phyloP scores from a whole-genome alignment of 2,888 invertebrate species.

The Meiosimyza platycephala region DNA sequence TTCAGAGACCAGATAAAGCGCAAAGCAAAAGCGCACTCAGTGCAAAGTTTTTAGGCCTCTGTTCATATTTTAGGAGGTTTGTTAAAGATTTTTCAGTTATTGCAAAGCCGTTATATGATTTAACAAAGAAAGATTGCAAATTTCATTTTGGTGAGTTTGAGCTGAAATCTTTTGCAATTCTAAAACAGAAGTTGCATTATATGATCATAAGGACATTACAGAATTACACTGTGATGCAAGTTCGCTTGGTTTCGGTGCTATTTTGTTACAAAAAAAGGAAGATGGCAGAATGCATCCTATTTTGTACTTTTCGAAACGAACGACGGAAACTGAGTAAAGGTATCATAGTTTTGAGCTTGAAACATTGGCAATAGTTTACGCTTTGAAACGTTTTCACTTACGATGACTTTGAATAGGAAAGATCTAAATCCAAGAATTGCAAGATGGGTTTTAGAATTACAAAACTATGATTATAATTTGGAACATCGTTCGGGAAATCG shows the following conservation, averaged over 20 bases:
- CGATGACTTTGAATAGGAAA: slow-evolving; percentile 22
- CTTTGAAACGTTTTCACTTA: slow-evolving; percentile 17
- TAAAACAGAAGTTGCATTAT: slow-evolving; percentile 36
- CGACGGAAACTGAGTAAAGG: slow-evolving; percentile 19
- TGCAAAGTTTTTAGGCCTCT: slow-evolving; percentile 39
- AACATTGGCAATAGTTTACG: neutral
- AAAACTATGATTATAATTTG: slow-evolving; percentile 43
- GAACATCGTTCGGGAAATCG: slow-evolving; percentile 24
- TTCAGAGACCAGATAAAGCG: slow-evolving; percentile 35
- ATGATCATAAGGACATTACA: slow-evolving; percentile 25
- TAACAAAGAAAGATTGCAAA: slow-evolving; percentile 32
- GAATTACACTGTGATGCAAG: slow-evolving; percentile 40
- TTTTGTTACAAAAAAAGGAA: too few species aligned
- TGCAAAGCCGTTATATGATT: slow-evolving; percentile 39
- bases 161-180: slow-evolving; percentile 26
- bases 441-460: slow-evolving; percentile 40
- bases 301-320: too few species aligned
- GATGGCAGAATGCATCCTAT: too few species aligned
- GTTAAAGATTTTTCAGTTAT: slow-evolving; percentile 39
- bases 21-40: neutral
- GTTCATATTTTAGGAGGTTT: slow-evolving; percentile 40
- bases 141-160: slow-evolving; percentile 29
- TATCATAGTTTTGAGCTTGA: slow-evolving; percentile 53
- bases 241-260: neutral
- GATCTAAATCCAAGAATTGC: slow-evolving; percentile 25